Base-by-base conservation (phyloP, 35 echinoderm and acorn worm species). In the Chiridota heheva region DNA sequence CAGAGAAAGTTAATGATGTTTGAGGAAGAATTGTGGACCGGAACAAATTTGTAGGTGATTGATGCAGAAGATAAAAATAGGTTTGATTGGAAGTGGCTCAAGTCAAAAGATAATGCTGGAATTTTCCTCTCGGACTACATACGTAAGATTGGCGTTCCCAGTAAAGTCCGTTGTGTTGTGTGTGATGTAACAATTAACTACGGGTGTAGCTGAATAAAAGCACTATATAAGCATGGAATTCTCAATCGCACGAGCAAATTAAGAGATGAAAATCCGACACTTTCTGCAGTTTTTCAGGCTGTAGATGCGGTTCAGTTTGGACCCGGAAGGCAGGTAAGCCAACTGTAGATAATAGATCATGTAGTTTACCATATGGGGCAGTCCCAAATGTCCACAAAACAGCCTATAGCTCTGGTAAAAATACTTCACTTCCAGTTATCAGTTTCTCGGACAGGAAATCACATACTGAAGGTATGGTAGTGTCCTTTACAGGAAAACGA, bases 281-380 rank as follows among this genome's bases (percentile, higher is more conserved):
- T 83, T 63, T 42, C 81, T 41, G 81, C 81, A 69, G 81, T 83
- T 83, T 83, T 83, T 33, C 63, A 83, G 29, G 58, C 58, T 43
- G 45, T 33, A 22, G 6, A 25, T 51, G 65, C 81, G 7, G 81
- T 83, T 83, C 63, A 83, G 66, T 83, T 44, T 42, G 81, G 81
- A n/a, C n/a, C n/a, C n/a, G n/a, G 47, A 66, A 83, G 55, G 65
- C 81, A 48, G 81, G 81, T 72, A 69, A 83, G 66, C 81, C 65
- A 2, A 71, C 31, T 22, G 10, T 1, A 2, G 22, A n/a, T 71
- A 71, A 13, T 42, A 42, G 38, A 42, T 13, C 18, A 83, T 82
- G 80, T 70, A 33, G 20, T 62, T 36, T 86, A 16, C 70, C 53
- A 30, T 86, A 86, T 64, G 70, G 82, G 40, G 69, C 82, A 63